Conservation (phyloP, 2,888 invertebrate species). For the Macropis europaea region DNA sequence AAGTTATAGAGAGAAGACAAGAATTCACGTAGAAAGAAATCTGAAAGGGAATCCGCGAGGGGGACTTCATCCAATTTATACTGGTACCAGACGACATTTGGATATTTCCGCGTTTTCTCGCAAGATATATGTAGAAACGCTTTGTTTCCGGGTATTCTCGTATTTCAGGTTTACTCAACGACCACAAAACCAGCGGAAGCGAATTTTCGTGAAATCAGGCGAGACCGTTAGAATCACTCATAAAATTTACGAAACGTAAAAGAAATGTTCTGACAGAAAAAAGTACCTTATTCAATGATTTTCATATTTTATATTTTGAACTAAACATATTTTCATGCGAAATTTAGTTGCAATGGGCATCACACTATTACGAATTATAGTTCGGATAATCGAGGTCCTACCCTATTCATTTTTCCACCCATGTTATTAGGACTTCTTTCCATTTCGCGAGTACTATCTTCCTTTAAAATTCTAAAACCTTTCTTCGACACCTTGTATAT, state of each 20-base stretch:
- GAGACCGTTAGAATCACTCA: neutral
- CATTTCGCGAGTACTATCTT: too few relatives aligned
- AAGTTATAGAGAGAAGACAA: constrained; percentile 16
- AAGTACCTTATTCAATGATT: too few relatives aligned
- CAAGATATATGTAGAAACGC: neutral
- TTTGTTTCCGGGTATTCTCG: constrained; percentile 3
- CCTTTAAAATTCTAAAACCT: too few relatives aligned
- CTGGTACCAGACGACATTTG: constrained; percentile 27
- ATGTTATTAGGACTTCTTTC: too few relatives aligned
- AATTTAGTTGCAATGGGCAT: too few relatives aligned
- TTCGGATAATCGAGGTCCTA: too few relatives aligned
- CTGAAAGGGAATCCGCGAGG: constrained; percentile 18
- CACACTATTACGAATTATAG: too few relatives aligned
- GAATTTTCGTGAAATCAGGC: neutral
- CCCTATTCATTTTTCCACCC: too few relatives aligned
- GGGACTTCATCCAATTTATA: constrained; percentile 41
- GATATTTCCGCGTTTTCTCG: constrained; percentile 26
- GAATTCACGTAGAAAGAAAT: constrained; percentile 15
- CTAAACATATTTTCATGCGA: too few relatives aligned
- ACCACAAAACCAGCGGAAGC: neutral
- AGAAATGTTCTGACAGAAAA: neutral
- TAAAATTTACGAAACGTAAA: neutral
- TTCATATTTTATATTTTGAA: too few relatives aligned
- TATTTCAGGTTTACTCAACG: neutral
- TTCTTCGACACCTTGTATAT: too few relatives aligned